These are phyloP conservation scores for Corythoichthys haematopterus DNA, from an alignment of 2,113 vertebrate species.

Conservation along the genomic window DNA sequence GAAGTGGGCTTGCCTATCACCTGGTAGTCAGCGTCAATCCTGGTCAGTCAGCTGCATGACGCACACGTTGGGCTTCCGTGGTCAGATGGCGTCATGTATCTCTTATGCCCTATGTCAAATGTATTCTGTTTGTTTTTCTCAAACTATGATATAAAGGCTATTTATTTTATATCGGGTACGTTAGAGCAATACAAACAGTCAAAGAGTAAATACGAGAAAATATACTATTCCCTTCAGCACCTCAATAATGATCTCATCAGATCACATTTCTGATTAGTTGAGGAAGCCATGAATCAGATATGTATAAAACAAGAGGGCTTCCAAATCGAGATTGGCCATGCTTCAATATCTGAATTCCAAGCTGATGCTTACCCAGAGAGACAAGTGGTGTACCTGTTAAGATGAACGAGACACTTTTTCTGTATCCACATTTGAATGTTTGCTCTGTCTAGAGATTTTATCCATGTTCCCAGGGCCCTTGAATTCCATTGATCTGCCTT, in stretches of 20 bases:
- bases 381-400: constrained; percentile 21
- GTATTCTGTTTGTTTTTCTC: too few species aligned
- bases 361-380: constrained; percentile 50
- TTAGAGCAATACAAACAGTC: too few species aligned
- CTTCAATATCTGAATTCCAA: constrained; percentile 48
- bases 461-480: constrained; percentile 12
- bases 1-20: too few species aligned
- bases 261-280: constrained; percentile 58
- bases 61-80: neutral
- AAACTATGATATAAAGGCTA: too few species aligned
- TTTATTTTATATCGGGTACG: too few species aligned
- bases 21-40: too few species aligned
- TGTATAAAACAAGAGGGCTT: constrained; percentile 30
- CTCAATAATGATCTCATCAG: constrained; percentile 53
- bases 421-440: constrained; percentile 39
- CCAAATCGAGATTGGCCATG: constrained; percentile 31
- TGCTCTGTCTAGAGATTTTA: constrained; percentile 33
- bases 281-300: constrained; percentile 66
- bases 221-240: constrained; percentile 11
- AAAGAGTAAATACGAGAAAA: too few species aligned
- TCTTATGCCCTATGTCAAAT: too few species aligned
- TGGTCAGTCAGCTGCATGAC: too few species aligned
- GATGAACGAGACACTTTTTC: constrained; percentile 42
- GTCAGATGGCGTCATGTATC: too few species aligned
- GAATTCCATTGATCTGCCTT: constrained; percentile 45